Conservation (phyloP, 2,113 vertebrate species). For the Melanerpes formicivorus region DNA sequence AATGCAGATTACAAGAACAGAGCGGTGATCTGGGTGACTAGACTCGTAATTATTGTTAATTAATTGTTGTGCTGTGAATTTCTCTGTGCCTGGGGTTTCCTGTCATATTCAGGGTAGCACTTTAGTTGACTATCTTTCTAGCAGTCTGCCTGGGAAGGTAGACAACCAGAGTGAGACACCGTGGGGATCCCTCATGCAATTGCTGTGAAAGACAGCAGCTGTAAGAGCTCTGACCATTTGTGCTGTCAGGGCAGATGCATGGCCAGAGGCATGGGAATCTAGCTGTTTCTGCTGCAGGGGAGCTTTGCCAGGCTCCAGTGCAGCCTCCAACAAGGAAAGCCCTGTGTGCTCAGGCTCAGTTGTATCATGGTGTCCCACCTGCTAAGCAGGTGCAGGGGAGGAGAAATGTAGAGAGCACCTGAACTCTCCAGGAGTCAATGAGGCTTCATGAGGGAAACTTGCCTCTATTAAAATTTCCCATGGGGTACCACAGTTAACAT, state of each 20-base stretch:
- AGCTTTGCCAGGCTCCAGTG: neutral
- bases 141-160: neutral
- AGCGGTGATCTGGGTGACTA: neutral
- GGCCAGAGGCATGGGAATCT: neutral
- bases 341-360: neutral
- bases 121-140: neutral
- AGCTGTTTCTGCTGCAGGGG: neutral
- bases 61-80: neutral
- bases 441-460: neutral
- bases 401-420: neutral
- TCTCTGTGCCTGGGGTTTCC: neutral
- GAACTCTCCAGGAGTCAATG: neutral
- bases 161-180: rapidly evolving
- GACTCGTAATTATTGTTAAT: neutral
- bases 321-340: neutral
- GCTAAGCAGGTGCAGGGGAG: neutral
- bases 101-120: neutral
- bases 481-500: neutral
- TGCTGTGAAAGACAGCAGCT: neutral
- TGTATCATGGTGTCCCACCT: neutral
- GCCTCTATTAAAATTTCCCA: neutral
- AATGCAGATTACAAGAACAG: neutral
- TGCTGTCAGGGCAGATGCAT: neutral
- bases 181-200: neutral
- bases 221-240: neutral